These are phyloP conservation scores for Coelopa frigida DNA, from an alignment of 1,140 invertebrate genomes.

Conservation along the genomic window DNA sequence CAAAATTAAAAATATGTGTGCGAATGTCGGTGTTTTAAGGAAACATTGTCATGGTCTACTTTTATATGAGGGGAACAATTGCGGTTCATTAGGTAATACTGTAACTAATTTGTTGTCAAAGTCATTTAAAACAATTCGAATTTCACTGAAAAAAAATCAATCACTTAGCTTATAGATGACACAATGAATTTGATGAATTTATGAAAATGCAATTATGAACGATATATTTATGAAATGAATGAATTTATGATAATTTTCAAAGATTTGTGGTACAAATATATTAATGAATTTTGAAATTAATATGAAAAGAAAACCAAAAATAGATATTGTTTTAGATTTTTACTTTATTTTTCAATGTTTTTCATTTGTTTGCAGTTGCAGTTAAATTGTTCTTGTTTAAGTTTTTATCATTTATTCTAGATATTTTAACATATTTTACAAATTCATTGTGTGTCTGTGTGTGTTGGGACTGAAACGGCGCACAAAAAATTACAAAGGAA, in stretches of 20 bases:
- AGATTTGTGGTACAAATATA: no score
- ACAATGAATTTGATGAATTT: conserved; percentile 25
- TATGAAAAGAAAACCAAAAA: conserved; percentile 11
- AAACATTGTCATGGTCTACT: no score
- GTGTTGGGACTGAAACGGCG: conserved; percentile 24
- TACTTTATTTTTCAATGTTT: conserved; percentile 11
- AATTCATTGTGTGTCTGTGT: conserved; percentile 40
- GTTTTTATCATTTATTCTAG: not conserved
- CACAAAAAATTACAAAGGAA: conserved; percentile 15
- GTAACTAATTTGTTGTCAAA: no score
- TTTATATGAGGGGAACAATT: no score
- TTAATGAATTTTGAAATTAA: no score
- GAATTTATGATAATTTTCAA: no score
- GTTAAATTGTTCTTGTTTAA: not conserved
- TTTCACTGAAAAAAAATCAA: no score
- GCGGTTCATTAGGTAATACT: no score
- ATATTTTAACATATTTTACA: conserved; percentile 33
- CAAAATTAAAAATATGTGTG: conserved; percentile 1
- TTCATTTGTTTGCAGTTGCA: conserved; percentile 10
- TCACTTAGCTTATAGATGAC: conserved; percentile 10
- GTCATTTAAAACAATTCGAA: no score
- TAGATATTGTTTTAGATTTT: conserved; percentile 14
- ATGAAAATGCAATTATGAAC: no score
- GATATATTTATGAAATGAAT: conserved; percentile 15
- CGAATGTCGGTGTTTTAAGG: not conserved